phyloP scores from a whole-genome alignment of 2,113 vertebrate genomes.

The Nothoprocta pentlandii region DNA sequence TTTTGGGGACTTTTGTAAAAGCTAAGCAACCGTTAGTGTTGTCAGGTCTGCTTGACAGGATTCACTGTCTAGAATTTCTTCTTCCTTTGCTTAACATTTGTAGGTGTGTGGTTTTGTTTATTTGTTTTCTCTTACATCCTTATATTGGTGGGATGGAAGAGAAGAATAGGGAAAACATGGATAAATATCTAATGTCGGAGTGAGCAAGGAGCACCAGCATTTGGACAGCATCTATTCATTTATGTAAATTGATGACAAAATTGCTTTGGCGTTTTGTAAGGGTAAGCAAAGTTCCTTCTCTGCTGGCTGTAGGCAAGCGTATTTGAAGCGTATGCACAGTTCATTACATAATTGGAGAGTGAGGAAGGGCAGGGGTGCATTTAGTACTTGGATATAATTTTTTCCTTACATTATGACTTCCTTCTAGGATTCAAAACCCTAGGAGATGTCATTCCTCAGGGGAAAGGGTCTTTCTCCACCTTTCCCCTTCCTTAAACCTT shows the following conservation, averaged over 20 bases:
- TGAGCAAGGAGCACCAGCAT: background rate
- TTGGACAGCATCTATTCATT: background rate
- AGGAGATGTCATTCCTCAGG: background rate
- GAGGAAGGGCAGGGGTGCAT: background rate
- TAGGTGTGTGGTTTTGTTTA: background rate
- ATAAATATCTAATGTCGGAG: background rate
- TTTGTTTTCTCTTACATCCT: background rate
- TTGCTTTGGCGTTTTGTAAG: background rate
- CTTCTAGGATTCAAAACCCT: background rate
- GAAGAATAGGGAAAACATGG: background rate
- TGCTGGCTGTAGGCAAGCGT: background rate
- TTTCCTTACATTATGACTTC: background rate
- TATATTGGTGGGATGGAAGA: background rate
- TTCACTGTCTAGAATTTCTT: slow-evolving; percentile 1
- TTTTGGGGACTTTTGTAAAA: slow-evolving; percentile 8
- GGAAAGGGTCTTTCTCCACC: background rate
- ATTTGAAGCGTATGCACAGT: background rate
- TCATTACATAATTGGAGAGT: background rate
- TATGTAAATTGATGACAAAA: background rate
- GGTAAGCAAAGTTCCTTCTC: background rate
- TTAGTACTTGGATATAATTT: background rate
- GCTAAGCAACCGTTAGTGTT: background rate
- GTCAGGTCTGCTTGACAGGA: background rate
- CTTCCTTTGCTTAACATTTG: background rate
- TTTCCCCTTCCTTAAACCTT: background rate